Conservation (phyloP, 2,797 vertebrate genomes). For the Mionectes olivaceus region DNA sequence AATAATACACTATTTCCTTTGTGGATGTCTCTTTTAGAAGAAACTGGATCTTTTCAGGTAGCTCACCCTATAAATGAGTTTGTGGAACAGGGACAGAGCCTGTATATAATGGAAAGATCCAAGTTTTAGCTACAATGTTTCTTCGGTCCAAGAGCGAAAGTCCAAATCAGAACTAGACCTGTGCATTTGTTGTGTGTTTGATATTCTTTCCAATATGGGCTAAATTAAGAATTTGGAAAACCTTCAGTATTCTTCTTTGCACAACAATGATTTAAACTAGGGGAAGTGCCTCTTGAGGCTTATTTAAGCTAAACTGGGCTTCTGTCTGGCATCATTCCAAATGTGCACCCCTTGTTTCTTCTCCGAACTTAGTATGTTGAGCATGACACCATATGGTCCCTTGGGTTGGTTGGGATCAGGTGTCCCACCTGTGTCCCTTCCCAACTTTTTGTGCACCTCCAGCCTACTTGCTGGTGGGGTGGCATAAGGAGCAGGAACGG, state of each 20-base stretch:
- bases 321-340: background rate
- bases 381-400: background rate
- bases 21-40: background rate
- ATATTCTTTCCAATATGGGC: background rate
- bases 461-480: background rate
- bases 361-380: background rate
- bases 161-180: background rate
- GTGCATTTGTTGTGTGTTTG: background rate
- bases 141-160: background rate
- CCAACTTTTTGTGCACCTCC: background rate
- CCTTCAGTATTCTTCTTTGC: background rate
- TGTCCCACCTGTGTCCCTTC: background rate
- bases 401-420: background rate
- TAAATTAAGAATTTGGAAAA: background rate
- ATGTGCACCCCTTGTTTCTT: background rate
- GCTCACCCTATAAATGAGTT: rapidly evolving
- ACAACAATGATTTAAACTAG: background rate
- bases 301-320: background rate
- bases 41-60: background rate
- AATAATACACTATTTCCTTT: background rate
- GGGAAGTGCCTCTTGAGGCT: background rate
- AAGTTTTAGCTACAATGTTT: background rate
- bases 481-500: background rate
- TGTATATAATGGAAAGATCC: background rate
- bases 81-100: background rate